Base-by-base conservation (phyloP, 2,888 invertebrate genomes). In the Drosophila maculinotata region DNA sequence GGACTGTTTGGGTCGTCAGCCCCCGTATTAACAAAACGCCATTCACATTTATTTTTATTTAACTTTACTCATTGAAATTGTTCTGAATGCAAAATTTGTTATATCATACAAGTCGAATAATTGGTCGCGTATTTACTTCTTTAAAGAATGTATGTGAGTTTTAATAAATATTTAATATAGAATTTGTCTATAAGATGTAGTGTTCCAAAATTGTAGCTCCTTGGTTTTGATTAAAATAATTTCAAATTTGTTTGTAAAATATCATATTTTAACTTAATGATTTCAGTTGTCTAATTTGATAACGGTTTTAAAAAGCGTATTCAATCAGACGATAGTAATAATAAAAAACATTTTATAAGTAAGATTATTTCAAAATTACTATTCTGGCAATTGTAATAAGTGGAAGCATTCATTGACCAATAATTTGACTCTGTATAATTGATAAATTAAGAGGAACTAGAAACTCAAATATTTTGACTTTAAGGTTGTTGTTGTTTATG, bases 41-140 rank as follows among this genome's bases (percentile, higher is more conserved):
- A 76, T 67, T 67, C 45, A 67, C 79, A 81, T 85, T 71, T 33
- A 20, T 44, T 77, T 59, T 63, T 54, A 60, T 62, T 68, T 71
- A 76, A 65, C 52, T 67, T 49, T 58, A 52, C 45, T 76, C 79
- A 81, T 89, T 82, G 75, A 89, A 89, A 89, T 90, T 90, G 89
- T 90, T 90, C 90, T 90, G 90, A 90, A 89, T 90, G 90, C 89
- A 82, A 88, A 87, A 72, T 78, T 59, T 1, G 3, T 12, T 30
- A 10, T 65, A 48, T 54, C 47, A 49, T 47, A 51, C 41, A 35
- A 64, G 58, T 70, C 51, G 54, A 64, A 69, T 60, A 59, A 39
- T 52, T 49, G 56, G 38, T 41, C 69, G 26, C 15, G 15, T 45
- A 51, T 36, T 35, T 35, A 44, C 9, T 36, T 51, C 7, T 39